phyloP scores from a whole-genome alignment of 2,113 vertebrate genomes.

The Alligator sinensis region DNA sequence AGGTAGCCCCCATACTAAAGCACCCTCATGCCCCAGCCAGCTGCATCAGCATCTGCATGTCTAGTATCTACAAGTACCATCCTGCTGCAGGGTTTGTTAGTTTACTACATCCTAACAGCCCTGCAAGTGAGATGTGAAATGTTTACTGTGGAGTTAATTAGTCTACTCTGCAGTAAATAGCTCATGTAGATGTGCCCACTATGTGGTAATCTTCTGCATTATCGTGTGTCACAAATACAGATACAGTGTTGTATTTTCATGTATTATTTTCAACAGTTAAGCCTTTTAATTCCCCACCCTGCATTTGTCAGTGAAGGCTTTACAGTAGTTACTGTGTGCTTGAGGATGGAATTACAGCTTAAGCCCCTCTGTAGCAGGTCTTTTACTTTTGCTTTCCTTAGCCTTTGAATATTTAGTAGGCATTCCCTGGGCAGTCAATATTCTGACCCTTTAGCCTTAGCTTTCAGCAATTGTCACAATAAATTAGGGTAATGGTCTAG shows the following conservation, averaged over 20 bases:
- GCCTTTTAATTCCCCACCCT: not conserved
- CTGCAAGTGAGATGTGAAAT: too few species aligned
- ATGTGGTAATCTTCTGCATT: not conserved
- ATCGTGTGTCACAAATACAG: too few species aligned
- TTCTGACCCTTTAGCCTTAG: conserved; percentile 69
- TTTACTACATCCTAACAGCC: too few species aligned
- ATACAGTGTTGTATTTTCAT: not conserved
- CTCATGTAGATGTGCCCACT: not conserved
- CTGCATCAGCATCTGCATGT: too few species aligned
- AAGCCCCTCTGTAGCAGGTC: not conserved
- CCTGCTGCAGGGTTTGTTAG: too few species aligned
- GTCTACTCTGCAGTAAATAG: too few species aligned
- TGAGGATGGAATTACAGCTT: not conserved
- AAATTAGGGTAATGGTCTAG: conserved; percentile 67
- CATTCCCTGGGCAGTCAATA: conserved; percentile 64
- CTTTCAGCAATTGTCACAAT: conserved; percentile 74
- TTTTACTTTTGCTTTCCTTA: conserved; percentile 13
- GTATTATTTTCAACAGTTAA: not conserved
- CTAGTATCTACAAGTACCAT: too few species aligned
- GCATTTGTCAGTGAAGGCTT: not conserved
- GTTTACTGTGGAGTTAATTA: too few species aligned
- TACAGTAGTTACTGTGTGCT: not conserved
- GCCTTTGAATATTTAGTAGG: conserved; percentile 22
- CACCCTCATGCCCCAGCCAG: too few species aligned
- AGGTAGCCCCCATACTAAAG: too few species aligned